Percentiles rank a stretch among this genome's conserved stretches.
Conservation (phyloP, 2,888 invertebrate species). For the Blastobasis adustella region DNA sequence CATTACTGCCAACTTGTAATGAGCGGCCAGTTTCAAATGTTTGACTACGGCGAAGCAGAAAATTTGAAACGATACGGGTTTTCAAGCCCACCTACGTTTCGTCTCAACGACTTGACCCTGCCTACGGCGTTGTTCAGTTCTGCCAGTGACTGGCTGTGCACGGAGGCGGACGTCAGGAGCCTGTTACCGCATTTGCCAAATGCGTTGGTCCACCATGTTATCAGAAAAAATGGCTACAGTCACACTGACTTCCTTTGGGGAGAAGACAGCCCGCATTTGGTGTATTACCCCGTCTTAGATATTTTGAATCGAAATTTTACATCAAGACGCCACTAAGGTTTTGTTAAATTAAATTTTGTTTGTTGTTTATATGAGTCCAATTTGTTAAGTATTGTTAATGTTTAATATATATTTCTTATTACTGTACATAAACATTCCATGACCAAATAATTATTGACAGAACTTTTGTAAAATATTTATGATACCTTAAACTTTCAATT, state of each 20-base stretch:
- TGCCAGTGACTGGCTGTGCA: constrained; percentile 33
- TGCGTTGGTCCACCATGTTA: constrained; percentile 22
- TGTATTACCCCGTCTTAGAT: background rate
- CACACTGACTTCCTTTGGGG: constrained; percentile 41
- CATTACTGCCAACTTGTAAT: constrained; percentile 39
- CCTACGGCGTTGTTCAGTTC: constrained; percentile 32
- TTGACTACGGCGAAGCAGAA: constrained; percentile 20
- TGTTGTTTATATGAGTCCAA: no score
- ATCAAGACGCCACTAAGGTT: no score
- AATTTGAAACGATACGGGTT: constrained; percentile 23
- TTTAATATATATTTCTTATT: no score
- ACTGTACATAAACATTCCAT: no score
- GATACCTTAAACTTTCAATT: no score
- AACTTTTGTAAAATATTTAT: no score
- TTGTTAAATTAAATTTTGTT: no score
- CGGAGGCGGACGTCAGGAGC: constrained; percentile 20
- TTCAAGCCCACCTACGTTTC: constrained; percentile 22
- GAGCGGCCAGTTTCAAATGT: constrained; percentile 33
- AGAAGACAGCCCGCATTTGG: constrained; percentile 19
- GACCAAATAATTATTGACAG: no score
- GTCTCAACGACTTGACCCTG: constrained; percentile 22
- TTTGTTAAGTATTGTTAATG: no score
- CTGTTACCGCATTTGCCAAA: constrained; percentile 22
- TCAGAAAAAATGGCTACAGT: constrained; percentile 24
- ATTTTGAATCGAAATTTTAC: no score